Evolutionary conservation across 2,888 invertebrate genomes (phyloP), one percentile per base, ranked within the genome.

Genomic region (Dynastes hyllus): DNA sequence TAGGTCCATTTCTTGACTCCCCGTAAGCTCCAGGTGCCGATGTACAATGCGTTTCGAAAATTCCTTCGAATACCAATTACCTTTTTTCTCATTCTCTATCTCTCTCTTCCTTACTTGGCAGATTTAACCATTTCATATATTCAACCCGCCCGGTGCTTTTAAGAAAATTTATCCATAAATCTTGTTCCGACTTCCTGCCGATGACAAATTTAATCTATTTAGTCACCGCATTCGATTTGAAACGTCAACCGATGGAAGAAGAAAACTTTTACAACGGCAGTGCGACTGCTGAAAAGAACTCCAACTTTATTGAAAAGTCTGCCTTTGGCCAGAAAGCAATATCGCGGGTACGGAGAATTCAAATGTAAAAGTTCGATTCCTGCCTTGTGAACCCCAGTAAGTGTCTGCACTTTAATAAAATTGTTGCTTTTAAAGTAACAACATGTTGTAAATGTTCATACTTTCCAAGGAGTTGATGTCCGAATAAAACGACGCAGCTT

Each of bases 361-460:
- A 75, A 75, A 75, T 75, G 73, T 63, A 75, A 75, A 75, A 75
- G 73, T 75, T 75, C 16, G 63, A 45, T 75, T 45, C 27, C 45
- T 40, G 27, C 73, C 11, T 40, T 73, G 32, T 53, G 45, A 27
- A 16, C 61, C 37, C 2, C 22, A 29, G 22, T 73, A 78, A 79
- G 80, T 80, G 80, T 80, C 80, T 80, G 80, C 80, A 81, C 82
- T 83, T 82, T 77, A 82, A 77, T 80, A 78, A 83, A 84, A 84
- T 84, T 84, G 83, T 77, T 77, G 83, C 84, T 83, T 83, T 83
- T 82, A 82, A 79, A 81, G 80, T 79, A 81, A 81, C 83, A 81
- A 82, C 80, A 71, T 77, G 78, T 27, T 80, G 79, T 80, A 80
- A 80, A 77, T 70, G 79, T 51, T 76, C 76, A 76, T 76, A 63